A percentile compares a stretch with the other conserved stretches of the same genome.
These are phyloP conservation scores for Calameuta filiformis DNA, from an alignment of 2,888 invertebrate genomes.

Conservation along the genomic window DNA sequence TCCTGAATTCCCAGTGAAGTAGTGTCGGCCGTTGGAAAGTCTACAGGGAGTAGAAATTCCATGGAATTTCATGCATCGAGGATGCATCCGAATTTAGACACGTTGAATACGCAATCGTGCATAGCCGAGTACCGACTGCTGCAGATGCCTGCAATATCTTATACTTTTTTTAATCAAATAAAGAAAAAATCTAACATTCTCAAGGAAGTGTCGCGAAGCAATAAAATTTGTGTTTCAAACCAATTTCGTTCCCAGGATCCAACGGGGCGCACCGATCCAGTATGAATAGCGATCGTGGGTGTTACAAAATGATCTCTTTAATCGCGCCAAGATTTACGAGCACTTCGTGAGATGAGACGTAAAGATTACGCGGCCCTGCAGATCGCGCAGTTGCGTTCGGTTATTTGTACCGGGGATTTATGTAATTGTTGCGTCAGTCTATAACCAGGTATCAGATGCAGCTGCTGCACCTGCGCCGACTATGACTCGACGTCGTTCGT, in stretches of 20 bases:
- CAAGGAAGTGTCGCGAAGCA: neutral
- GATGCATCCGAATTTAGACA: neutral
- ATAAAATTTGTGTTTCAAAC: neutral
- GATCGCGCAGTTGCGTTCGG: conserved; percentile 20
- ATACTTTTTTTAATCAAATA: neutral
- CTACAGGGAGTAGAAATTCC: neutral
- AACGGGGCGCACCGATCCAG: neutral
- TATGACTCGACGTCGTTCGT: neutral
- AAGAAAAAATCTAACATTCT: neutral
- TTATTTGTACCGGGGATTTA: conserved; percentile 29
- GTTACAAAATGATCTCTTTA: conserved; percentile 50
- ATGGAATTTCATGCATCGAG: neutral
- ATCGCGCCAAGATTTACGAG: conserved; percentile 44
- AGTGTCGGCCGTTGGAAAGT: neutral
- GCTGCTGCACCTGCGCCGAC: neutral
- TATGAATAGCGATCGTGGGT: conserved; percentile 32
- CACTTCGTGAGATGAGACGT: conserved; percentile 37
- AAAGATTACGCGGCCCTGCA: conserved; percentile 37
- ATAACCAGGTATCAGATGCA: neutral
- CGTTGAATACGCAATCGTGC: neutral
- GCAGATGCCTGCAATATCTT: neutral
- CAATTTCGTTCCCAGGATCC: neutral
- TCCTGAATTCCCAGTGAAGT: neutral
- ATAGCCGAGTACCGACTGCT: neutral
- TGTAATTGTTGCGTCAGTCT: conserved; percentile 29